phyloP scores from a whole-genome alignment of 2,888 invertebrate species.

The Apodemia zela region DNA sequence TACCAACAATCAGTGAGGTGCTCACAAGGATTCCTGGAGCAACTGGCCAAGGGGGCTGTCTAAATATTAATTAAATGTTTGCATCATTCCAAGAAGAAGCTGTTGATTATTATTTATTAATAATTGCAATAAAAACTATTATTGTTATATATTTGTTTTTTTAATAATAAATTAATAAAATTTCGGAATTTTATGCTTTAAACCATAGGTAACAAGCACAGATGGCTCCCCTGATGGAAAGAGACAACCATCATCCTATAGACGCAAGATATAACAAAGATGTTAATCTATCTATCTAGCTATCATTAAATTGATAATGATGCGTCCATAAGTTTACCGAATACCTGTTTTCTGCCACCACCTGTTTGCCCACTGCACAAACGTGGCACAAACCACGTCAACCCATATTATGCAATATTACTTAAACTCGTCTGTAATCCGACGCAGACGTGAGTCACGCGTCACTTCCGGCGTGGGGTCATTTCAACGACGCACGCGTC shows the following conservation, averaged over 20 bases:
- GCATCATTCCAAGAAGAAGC: conserved; percentile 21
- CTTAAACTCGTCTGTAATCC: conserved; percentile 1
- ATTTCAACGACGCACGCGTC: conserved; percentile 3
- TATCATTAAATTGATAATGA: no score
- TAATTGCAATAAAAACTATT: conserved; percentile 9
- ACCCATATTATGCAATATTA: background rate
- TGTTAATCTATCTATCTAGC: no score
- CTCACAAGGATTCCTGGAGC: conserved; percentile 62
- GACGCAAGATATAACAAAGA: no score
- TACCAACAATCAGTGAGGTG: conserved; percentile 69
- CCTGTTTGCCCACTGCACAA: no score
- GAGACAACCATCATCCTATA: no score
- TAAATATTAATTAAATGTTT: background rate
- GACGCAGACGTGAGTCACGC: background rate
- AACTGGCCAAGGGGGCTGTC: conserved; percentile 39
- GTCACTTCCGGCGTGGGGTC: background rate
- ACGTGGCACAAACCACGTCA: background rate
- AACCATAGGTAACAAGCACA: no score
- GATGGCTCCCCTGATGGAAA: background rate
- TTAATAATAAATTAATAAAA: no score
- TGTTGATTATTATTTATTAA: conserved; percentile 22
- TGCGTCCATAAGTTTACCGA: no score
- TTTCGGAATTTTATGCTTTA: no score
- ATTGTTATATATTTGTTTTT: conserved; percentile 2
- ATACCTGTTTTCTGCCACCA: no score